A percentile compares a stretch with the other conserved stretches of the same genome.
Evolutionary conservation across 1,140 invertebrate genomes (phyloP).

Genomic region (Papilio glaucus): DNA sequence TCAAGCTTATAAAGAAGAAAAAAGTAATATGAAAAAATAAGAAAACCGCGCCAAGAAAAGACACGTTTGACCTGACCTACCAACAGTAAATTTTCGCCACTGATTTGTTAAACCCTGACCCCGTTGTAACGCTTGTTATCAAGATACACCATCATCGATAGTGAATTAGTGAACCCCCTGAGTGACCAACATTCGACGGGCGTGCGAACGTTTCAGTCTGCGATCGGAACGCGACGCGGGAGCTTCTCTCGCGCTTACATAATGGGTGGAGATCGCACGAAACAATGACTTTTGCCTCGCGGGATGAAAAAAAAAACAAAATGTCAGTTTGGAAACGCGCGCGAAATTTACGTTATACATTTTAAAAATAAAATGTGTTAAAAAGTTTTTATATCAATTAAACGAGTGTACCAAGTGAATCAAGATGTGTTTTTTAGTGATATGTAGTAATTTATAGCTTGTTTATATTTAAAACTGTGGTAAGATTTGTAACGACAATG

Average conservation of each 20-base stretch:
- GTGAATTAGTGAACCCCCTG: slow-evolving; percentile 55
- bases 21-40: too few species aligned
- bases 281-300: slow-evolving; percentile 40
- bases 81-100: slow-evolving; percentile 48
- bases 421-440: slow-evolving; percentile 5
- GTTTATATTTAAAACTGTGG: neutral
- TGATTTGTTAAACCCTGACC: slow-evolving; percentile 69
- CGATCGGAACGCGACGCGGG: slow-evolving; percentile 59
- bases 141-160: slow-evolving; percentile 76
- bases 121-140: slow-evolving; percentile 64
- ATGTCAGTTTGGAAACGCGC: slow-evolving; percentile 30
- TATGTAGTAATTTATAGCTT: slow-evolving; percentile 25
- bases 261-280: slow-evolving; percentile 18
- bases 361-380: neutral
- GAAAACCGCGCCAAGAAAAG: slow-evolving; percentile 4
- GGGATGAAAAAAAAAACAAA: slow-evolving; percentile 39
- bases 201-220: slow-evolving; percentile 64
- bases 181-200: slow-evolving; percentile 66
- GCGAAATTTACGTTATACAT: slow-evolving; percentile 20
- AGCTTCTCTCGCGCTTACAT: slow-evolving; percentile 52
- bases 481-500: neutral
- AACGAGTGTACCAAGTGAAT: neutral
- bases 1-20: too few species aligned
- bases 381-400: neutral
- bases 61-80: neutral